Percentiles rank a stretch among this genome's conserved stretches.
phyloP scores from a whole-genome alignment of 2,113 vertebrate species.

The Petroica traversi region DNA sequence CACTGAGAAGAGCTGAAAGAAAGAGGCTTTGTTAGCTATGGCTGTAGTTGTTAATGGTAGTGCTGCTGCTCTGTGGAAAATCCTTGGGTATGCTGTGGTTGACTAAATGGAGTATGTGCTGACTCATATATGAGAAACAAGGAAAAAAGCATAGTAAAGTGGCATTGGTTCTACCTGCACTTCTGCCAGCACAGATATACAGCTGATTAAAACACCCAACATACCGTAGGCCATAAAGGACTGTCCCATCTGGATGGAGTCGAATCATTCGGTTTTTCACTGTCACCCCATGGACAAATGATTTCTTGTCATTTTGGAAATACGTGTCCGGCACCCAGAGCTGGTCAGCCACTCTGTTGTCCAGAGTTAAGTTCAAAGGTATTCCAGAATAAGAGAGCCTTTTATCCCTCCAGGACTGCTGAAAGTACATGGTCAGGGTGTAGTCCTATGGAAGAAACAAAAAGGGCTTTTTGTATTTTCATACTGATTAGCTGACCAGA shows the following conservation, averaged over 20 bases:
- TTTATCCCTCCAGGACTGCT: constrained; percentile 95
- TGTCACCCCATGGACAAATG: constrained; percentile 91
- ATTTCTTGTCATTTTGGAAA: constrained; percentile 94
- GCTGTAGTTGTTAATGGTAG: neutral
- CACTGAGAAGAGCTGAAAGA: neutral
- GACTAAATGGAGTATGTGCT: neutral
- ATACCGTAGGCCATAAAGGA: constrained; percentile 90
- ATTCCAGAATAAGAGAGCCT: constrained; percentile 92
- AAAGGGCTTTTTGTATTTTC: neutral
- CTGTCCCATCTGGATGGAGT: constrained; percentile 91
- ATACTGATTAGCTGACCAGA: neutral
- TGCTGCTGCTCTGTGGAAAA: neutral
- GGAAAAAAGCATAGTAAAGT: neutral
- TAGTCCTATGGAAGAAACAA: constrained; percentile 81
- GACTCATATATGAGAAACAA: neutral
- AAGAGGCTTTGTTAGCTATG: neutral
- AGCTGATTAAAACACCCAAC: neutral
- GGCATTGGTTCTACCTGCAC: neutral
- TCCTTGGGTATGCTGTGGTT: neutral
- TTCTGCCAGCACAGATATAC: neutral
- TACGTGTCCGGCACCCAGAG: constrained; percentile 94
- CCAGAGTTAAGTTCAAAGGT: constrained; percentile 90
- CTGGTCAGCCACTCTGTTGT: constrained; percentile 91
- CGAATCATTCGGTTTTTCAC: constrained; percentile 94
- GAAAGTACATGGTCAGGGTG: constrained; percentile 95